phyloP scores from a whole-genome alignment of 2,113 vertebrate species.

The human region GRCh38 chr17:2001501-2002000 shows the following conservation, averaged over 20 bases:
- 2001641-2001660: background rate
- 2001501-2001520: too few species aligned
- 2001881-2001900: background rate
- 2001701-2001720: background rate
- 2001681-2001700: background rate
- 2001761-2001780: background rate
- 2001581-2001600: conserved; percentile 37
- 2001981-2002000: conserved; percentile 89
- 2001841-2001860: background rate
- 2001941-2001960: conserved; percentile 22
- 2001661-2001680: background rate
- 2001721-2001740: background rate
- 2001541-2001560: background rate
- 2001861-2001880: background rate
- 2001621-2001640: background rate
- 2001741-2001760: background rate
- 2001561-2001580: background rate
- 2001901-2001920: conserved; percentile 35
- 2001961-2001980: conserved; percentile 88
- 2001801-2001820: background rate
- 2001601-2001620: conserved; percentile 21
- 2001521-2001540: too few species aligned
- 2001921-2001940: conserved; percentile 27
- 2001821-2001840: background rate
- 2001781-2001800: too few species aligned